A percentile compares a stretch with the other conserved stretches of the same genome.
phyloP scores from a whole-genome alignment of 2,888 invertebrate species.

The Conops quadrifasciatus region DNA sequence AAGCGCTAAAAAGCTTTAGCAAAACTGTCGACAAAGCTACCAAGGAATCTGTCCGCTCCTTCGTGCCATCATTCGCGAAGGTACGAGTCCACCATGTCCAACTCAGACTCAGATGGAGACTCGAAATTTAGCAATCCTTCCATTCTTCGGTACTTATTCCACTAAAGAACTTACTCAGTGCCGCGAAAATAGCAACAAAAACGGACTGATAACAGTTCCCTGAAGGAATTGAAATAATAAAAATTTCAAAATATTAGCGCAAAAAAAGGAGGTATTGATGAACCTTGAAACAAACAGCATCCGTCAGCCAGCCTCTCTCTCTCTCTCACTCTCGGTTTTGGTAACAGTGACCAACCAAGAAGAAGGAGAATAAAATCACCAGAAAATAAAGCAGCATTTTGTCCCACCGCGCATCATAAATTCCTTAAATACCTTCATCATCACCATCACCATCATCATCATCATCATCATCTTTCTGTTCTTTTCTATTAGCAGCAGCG shows the following conservation, averaged over 20 bases:
- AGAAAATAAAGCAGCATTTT: neutral
- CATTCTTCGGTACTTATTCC: too few relatives aligned
- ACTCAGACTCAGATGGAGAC: too few relatives aligned
- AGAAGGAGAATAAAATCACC: too few relatives aligned
- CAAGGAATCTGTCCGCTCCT: neutral
- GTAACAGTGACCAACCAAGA: too few relatives aligned
- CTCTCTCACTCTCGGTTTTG: too few relatives aligned
- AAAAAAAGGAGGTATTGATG: neutral
- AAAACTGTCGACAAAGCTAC: neutral
- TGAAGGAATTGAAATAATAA: neutral
- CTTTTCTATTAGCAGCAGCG: neutral
- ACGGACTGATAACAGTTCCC: slow-evolving; percentile 1
- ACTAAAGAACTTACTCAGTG: neutral
- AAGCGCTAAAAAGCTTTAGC: neutral
- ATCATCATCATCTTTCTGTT: neutral
- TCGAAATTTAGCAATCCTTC: too few relatives aligned
- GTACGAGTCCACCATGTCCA: neutral
- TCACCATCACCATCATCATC: too few relatives aligned
- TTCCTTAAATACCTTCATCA: neutral
- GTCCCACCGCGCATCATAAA: slow-evolving; percentile 1
- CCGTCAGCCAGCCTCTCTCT: too few relatives aligned
- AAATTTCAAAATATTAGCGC: neutral
- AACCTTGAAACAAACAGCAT: too few relatives aligned
- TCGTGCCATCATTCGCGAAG: neutral
- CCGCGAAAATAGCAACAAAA: neutral